Evolutionary conservation across 2,888 invertebrate genomes (phyloP).

Genomic region (Cheilosia vernalis): DNA sequence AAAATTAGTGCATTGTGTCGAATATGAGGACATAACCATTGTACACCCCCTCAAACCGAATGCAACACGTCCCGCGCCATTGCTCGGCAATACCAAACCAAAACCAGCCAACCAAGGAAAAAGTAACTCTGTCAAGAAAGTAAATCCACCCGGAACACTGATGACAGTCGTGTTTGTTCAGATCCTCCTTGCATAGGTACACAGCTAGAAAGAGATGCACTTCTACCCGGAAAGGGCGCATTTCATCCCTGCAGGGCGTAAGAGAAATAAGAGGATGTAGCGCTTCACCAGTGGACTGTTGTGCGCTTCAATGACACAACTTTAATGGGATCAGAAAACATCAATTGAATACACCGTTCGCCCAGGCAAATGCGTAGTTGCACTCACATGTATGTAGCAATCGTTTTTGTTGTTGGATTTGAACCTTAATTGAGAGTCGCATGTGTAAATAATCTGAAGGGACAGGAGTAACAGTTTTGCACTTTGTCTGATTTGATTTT

Average conservation of each 20-base stretch:
- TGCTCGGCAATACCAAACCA: not conserved
- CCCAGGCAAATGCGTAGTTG: constrained; percentile 28
- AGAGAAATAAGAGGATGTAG: constrained; percentile 19
- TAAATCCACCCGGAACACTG: constrained; percentile 1
- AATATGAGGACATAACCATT: constrained; percentile 43
- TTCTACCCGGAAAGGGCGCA: constrained; percentile 21
- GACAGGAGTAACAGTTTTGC: constrained; percentile 23
- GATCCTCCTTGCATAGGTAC: constrained; percentile 11
- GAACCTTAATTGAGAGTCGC: constrained; percentile 43
- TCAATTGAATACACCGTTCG: constrained; percentile 62
- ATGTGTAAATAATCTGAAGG: constrained; percentile 5
- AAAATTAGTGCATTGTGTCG: constrained; percentile 56
- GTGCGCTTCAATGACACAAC: constrained; percentile 43
- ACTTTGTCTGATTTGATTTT: constrained; percentile 32
- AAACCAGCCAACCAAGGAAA: not conserved
- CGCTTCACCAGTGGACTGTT: not conserved
- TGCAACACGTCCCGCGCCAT: constrained; percentile 1
- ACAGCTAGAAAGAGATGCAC: constrained; percentile 5
- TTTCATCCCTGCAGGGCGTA: constrained; percentile 1
- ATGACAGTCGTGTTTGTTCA: constrained; percentile 34
- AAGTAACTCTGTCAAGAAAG: constrained; percentile 36
- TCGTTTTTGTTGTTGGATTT: constrained; percentile 41
- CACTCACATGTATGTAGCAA: constrained; percentile 3
- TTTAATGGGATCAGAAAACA: constrained; percentile 67
- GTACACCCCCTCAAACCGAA: not conserved